Evolutionary conservation across 1,140 invertebrate species (phyloP).

Genomic region (Camponotus vicinus): DNA sequence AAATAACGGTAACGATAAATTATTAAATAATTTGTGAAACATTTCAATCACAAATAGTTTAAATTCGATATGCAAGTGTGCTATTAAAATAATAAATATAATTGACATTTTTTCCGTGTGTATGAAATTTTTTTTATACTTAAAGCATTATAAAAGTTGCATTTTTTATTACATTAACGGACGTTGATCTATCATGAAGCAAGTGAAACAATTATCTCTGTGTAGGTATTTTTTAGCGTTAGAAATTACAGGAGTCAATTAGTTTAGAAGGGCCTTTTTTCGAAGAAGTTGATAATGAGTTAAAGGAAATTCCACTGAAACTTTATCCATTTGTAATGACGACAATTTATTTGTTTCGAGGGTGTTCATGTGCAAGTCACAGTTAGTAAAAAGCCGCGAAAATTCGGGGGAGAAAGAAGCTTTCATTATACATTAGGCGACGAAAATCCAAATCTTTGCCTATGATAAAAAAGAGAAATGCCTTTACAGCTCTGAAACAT

Average conservation of each 20-base stretch:
- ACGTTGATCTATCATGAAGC: background rate
- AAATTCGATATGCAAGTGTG: background rate
- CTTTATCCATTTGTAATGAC: constrained; percentile 82
- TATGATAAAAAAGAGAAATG: constrained; percentile 57
- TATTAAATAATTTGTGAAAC: background rate
- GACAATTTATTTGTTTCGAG: constrained; percentile 79
- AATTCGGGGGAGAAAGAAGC: constrained; percentile 54
- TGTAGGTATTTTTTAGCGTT: background rate
- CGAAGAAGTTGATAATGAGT: constrained; percentile 78
- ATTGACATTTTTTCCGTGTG: too few species aligned
- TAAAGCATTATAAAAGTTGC: background rate
- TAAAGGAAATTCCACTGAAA: constrained; percentile 75
- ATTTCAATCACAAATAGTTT: background rate
- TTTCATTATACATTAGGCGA: constrained; percentile 74
- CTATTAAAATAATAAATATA: too few species aligned
- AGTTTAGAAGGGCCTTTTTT: constrained; percentile 44
- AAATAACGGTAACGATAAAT: background rate
- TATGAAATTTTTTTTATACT: background rate
- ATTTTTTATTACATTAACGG: background rate
- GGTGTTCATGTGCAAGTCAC: constrained; percentile 80
- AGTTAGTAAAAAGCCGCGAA: constrained; percentile 77
- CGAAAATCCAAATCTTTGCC: constrained; percentile 45
- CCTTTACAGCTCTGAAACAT: constrained; percentile 67
- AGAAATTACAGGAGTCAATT: constrained; percentile 8
- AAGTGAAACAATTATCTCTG: background rate